These are phyloP conservation scores for Bubalus kerabau DNA, from an alignment of 2,113 vertebrate genomes.

Conservation along the genomic window DNA sequence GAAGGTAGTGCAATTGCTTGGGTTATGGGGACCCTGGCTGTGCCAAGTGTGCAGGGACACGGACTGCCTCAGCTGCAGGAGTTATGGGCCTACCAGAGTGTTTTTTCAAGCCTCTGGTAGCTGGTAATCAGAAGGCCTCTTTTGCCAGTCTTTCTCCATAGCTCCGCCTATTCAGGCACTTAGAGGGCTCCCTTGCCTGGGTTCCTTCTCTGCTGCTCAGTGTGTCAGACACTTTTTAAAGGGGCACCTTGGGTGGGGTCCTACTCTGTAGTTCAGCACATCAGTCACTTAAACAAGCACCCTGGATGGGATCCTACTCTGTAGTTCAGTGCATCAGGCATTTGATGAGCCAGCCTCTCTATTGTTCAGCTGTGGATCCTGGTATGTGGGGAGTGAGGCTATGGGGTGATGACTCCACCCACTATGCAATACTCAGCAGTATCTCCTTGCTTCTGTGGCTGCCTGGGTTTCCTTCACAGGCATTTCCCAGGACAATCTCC, in stretches of 20 bases:
- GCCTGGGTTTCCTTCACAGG: background rate
- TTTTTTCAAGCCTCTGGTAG: background rate
- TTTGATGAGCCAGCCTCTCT: background rate
- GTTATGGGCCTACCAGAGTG: background rate
- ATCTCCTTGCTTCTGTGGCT: background rate
- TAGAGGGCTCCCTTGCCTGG: background rate
- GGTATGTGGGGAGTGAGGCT: background rate
- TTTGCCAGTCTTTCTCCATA: background rate
- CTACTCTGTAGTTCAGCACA: background rate
- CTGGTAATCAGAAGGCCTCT: background rate
- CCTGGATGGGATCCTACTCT: background rate
- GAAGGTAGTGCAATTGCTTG: background rate
- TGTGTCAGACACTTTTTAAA: accelerated
- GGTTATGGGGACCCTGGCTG: background rate
- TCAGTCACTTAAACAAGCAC: background rate
- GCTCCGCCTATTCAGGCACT: accelerated
- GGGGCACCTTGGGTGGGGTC: background rate
- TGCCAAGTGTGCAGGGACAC: background rate
- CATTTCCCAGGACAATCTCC: background rate
- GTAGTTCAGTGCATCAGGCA: background rate
- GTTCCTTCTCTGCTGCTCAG: background rate
- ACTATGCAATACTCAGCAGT: background rate
- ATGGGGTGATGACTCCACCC: background rate
- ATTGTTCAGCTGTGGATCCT: background rate
- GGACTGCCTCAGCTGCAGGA: background rate